Evolutionary conservation across 2,797 vertebrate genomes (phyloP), one percentile per base, ranked within the genome.

Genomic region (Anniella stebbinsi): DNA sequence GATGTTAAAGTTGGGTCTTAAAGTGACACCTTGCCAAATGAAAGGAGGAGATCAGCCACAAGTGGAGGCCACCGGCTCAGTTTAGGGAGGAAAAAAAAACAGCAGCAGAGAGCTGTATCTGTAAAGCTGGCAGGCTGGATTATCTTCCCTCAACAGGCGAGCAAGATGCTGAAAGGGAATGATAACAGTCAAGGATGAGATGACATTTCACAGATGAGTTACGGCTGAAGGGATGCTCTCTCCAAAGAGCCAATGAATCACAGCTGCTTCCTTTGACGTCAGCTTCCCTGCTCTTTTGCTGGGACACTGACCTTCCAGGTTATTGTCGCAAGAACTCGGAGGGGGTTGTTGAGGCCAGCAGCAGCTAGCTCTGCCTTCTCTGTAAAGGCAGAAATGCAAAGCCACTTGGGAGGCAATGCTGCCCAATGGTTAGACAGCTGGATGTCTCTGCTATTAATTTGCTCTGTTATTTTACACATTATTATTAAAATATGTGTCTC

Each of bases 241-340:
- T 86, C 90, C 80, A 88, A 10, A 89, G 80, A 91, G 88, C 91
- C 92, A 63, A n/a, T 89, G 93, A 93, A 92, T 95, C 92, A 91
- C 95, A 94, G 94, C 91, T 94, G 93, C 90, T 95, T 95, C 95
- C 96, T 93, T 96, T 97, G 96, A 97, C 96, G 96, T 97, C 95
- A 96, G 89, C 86, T 82, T 88, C 77, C 18, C 78, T 83, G 69
- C 91, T 90, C 92, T 91, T 92, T 92, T 25, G 88, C 87, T 0
- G 38, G 86, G 85, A 89, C 30, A 89, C 91, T 94, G 96, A 96
- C 95, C 95, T 96, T 95, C 94, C 91, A 92, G 91, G 87, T 90
- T 2, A n/a, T 88, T 92, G 7, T 86, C 23, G 88, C 95, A 93
- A 87, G 80, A 92, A 0, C 84, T 38, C 7, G 54, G 92, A 92